Conservation (phyloP, 1,140 invertebrate species). For the Wasmannia auropunctata region DNA sequence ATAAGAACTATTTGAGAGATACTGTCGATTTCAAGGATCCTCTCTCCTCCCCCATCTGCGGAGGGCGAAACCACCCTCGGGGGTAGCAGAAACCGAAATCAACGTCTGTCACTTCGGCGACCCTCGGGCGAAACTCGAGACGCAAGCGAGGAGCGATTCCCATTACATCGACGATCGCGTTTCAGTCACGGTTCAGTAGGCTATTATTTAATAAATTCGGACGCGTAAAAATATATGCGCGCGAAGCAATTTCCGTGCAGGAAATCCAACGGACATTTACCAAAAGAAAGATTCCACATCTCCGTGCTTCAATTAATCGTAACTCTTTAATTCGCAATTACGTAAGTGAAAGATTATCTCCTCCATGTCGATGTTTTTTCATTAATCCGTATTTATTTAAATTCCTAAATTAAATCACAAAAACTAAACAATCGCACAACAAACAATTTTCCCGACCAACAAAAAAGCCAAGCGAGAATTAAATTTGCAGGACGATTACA, state of each 20-base stretch:
- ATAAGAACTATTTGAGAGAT: background rate
- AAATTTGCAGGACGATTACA: constrained; percentile 33
- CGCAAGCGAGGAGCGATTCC: background rate
- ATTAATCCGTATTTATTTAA: background rate
- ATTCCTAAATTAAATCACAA: no score
- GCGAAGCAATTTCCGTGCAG: background rate
- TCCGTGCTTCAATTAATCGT: background rate
- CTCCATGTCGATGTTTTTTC: background rate
- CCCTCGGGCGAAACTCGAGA: constrained; percentile 23
- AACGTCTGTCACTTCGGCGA: constrained; percentile 23
- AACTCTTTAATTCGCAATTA: background rate
- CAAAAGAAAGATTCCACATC: background rate
- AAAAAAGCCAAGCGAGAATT: constrained; percentile 2
- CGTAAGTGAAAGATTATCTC: background rate
- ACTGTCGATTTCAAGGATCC: background rate
- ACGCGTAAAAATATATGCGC: background rate
- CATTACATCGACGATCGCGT: constrained; percentile 12
- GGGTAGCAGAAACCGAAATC: constrained; percentile 24
- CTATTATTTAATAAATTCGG: constrained; percentile 18
- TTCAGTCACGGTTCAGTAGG: background rate
- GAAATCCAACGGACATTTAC: background rate
- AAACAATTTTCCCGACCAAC: background rate
- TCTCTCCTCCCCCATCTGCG: no score
- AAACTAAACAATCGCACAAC: background rate
- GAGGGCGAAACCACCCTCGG: background rate